These are phyloP conservation scores for Phoxinus phoxinus DNA, from an alignment of 2,113 vertebrate genomes.

Conservation along the genomic window DNA sequence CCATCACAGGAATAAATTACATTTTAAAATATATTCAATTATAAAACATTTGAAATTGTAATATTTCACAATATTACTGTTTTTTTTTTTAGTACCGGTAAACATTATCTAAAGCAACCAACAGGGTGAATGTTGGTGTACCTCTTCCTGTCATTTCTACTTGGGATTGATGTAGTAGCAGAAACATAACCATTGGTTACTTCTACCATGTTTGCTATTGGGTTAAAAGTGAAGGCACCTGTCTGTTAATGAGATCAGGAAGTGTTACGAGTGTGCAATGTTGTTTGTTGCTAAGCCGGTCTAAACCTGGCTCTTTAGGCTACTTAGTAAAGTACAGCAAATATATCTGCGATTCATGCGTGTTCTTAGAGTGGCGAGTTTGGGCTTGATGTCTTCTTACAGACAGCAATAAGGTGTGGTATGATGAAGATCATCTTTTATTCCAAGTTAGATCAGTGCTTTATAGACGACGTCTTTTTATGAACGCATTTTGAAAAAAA, in stretches of 20 bases:
- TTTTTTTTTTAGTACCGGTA: too few relatives aligned
- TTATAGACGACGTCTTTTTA: neutral
- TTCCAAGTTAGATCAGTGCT: neutral
- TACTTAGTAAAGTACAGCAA: conserved; percentile 7
- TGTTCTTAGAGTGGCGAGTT: neutral
- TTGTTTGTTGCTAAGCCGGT: conserved; percentile 17
- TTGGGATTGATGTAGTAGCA: neutral
- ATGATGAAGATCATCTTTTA: neutral
- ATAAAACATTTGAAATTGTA: neutral
- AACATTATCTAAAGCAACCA: neutral
- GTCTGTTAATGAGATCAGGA: conserved; percentile 40
- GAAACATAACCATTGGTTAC: neutral
- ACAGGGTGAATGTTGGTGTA: neutral
- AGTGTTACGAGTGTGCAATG: neutral
- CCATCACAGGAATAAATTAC: neutral
- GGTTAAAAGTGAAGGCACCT: neutral
- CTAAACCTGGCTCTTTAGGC: neutral
- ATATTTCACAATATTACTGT: neutral
- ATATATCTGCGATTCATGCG: neutral
- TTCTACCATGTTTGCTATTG: neutral
- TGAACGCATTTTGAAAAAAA: neutral
- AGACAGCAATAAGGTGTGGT: neutral
- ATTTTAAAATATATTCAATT: neutral
- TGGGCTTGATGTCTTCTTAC: neutral
- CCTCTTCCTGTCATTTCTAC: neutral